Base-by-base conservation (phyloP, 1,140 invertebrate genomes). In the Drosophila novamexicana region DNA sequence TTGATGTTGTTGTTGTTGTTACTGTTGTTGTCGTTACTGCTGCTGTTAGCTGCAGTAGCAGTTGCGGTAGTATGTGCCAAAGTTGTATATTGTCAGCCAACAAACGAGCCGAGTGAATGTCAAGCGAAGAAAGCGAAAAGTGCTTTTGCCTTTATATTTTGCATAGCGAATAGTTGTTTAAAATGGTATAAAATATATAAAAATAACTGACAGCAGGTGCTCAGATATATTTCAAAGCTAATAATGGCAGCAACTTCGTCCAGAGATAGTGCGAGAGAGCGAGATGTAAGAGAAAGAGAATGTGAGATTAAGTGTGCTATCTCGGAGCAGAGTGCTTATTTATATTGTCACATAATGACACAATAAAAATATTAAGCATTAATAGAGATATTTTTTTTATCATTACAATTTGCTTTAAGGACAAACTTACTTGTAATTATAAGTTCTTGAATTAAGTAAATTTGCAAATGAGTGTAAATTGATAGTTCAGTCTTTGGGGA, bases 41-140 rank as follows among this genome's bases (percentile, higher is more conserved):
- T 40, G 29, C 47, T 40, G 61, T 39, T 44, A 34, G 16, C 62
- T n/a, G 53, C 29, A 77, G 71, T 70, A 81, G 49, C 58, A 52
- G 39, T 14, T 12, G 32, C 12, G 32, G 29, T 16, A 36, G 50
- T 36, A 36, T 42, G 18, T 42, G 40, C 61, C 9, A 64, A 54
- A 57, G 36, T 64, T 49, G 50, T 65, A 52, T 58, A 73, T 81
- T 67, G 62, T 69, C 37, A 34, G 50, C 22, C 50, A 66, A 64
- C 56, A 67, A 71, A 76, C 37, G 53, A 77, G 58, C 34, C 44
- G 53, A 61, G 52, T 8, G 29, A 69, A 69, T 69, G 57, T 69
- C 57, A 49, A 49, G 57, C 16, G 42, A 52, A 75, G 65, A 68
- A 74, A 50, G 65, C 57, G 58, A 62, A 63, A 62, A 58, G 45